These are phyloP conservation scores for Botrylloides violaceus DNA, from an alignment of 23 tunicate species.

Conservation along the genomic window DNA sequence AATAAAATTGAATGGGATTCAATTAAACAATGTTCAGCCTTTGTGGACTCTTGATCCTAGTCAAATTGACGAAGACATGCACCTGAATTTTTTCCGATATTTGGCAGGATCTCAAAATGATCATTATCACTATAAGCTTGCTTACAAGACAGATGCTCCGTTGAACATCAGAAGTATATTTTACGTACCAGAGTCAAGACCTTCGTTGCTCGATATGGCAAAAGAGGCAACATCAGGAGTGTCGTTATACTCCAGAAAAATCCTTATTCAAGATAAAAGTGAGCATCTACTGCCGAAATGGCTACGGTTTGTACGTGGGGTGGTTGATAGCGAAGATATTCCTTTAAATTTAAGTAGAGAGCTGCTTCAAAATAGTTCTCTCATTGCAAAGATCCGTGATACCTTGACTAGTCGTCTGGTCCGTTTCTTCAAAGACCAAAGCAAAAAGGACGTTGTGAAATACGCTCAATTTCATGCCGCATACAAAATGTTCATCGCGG, in stretches of 20 bases:
- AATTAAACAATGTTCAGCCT: conserved; percentile 70
- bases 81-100: conserved; percentile 73
- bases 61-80: conserved; percentile 84
- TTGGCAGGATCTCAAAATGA: conserved; percentile 54
- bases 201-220: conserved; percentile 69
- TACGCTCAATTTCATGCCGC: conserved; percentile 57
- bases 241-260: conserved; percentile 75
- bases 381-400: conserved; percentile 82
- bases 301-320: conserved; percentile 89
- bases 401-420: conserved; percentile 77
- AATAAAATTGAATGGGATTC: conserved; percentile 46
- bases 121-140: conserved; percentile 67
- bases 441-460: conserved; percentile 64
- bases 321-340: conserved; percentile 93
- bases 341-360: conserved; percentile 88
- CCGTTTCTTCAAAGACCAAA: conserved; percentile 74
- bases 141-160: conserved; percentile 94
- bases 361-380: conserved; percentile 78
- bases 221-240: conserved; percentile 71
- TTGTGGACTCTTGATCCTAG: conserved; percentile 84
- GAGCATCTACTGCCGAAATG: conserved; percentile 84
- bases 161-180: conserved; percentile 83
- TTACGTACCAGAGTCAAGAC: conserved; percentile 73
- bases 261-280: conserved; percentile 84
- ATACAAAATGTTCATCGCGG: conserved; percentile 88